Evolutionary conservation across 2,113 vertebrate genomes (phyloP).

Genomic region (Aldabrachelys gigantea): DNA sequence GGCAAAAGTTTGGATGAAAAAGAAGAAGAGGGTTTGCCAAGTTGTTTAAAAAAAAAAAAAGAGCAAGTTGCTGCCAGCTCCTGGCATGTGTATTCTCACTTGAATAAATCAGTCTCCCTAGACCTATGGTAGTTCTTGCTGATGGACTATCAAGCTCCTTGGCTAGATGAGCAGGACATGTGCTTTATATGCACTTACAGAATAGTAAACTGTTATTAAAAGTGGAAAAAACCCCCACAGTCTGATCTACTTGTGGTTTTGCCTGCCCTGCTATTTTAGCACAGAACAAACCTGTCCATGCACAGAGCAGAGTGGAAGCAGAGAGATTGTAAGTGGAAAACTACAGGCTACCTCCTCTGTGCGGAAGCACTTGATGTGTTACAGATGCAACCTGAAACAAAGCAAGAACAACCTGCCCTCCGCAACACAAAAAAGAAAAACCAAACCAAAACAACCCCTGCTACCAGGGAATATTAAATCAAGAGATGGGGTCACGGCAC

Average conservation of each 20-base stretch:
- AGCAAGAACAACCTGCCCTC: neutral
- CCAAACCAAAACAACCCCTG: neutral
- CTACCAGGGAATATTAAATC: rapidly evolving
- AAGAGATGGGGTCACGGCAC: neutral
- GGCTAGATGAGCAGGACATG: slow-evolving; percentile 49
- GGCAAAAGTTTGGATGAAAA: slow-evolving; percentile 69
- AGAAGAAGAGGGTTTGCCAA: slow-evolving; percentile 48
- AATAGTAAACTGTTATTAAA: slow-evolving; percentile 61
- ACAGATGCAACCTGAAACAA: slow-evolving; percentile 20
- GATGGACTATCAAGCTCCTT: slow-evolving; percentile 63
- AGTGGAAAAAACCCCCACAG: neutral
- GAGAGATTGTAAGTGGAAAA: slow-evolving; percentile 1
- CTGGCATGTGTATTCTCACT: slow-evolving; percentile 57
- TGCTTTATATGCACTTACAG: slow-evolving; percentile 64
- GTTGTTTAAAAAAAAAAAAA: neutral
- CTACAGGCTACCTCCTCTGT: slow-evolving; percentile 2
- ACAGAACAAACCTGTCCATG: slow-evolving; percentile 7
- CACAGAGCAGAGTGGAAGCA: neutral
- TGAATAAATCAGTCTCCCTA: slow-evolving; percentile 70
- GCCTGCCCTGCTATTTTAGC: slow-evolving; percentile 12
- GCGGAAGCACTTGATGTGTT: slow-evolving; percentile 43
- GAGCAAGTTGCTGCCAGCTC: slow-evolving; percentile 35
- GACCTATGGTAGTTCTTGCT: slow-evolving; percentile 68
- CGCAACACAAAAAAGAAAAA: neutral
- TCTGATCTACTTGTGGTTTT: slow-evolving; percentile 45